Conservation (phyloP, 2,888 invertebrate species). For the Agrotis segetum region DNA sequence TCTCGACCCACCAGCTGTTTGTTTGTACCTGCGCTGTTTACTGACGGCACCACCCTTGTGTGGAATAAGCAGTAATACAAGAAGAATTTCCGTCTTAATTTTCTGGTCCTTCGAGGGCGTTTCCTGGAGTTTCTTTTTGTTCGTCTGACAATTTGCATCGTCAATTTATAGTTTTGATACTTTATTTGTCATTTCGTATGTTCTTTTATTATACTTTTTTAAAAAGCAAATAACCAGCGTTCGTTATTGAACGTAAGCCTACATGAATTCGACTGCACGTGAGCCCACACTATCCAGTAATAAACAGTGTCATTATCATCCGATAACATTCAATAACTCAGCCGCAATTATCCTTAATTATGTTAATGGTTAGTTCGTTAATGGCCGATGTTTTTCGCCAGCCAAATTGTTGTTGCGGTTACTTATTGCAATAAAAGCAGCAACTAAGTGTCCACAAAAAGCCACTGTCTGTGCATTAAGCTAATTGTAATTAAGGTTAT, state of each 20-base stretch:
- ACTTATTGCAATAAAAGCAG: slow-evolving; percentile 51
- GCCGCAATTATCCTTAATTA: slow-evolving; percentile 60
- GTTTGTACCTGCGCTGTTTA: slow-evolving; percentile 84
- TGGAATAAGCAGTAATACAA: slow-evolving; percentile 49
- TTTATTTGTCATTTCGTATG: not conserved
- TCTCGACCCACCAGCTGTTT: slow-evolving; percentile 80
- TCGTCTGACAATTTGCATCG: not conserved
- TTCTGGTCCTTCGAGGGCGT: slow-evolving; percentile 7
- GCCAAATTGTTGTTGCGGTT: slow-evolving; percentile 44
- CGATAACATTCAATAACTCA: slow-evolving; percentile 60
- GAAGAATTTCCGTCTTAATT: slow-evolving; percentile 25
- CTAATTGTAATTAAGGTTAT: slow-evolving; percentile 62
- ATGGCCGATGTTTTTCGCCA: slow-evolving; percentile 50
- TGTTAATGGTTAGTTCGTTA: slow-evolving; percentile 56
- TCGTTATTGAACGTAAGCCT: slow-evolving; percentile 16
- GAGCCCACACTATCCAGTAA: slow-evolving; percentile 30
- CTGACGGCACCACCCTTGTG: slow-evolving; percentile 59
- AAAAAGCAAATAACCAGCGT: not conserved
- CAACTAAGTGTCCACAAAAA: slow-evolving; percentile 50
- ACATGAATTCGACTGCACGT: slow-evolving; percentile 27
- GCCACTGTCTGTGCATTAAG: slow-evolving; percentile 49
- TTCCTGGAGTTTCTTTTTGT: not conserved
- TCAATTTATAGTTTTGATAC: no score
- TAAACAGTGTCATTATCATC: slow-evolving; percentile 57
- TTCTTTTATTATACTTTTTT: not conserved